Base-by-base conservation (phyloP, 1,140 invertebrate genomes). In the Macrocentrus cingulum region DNA sequence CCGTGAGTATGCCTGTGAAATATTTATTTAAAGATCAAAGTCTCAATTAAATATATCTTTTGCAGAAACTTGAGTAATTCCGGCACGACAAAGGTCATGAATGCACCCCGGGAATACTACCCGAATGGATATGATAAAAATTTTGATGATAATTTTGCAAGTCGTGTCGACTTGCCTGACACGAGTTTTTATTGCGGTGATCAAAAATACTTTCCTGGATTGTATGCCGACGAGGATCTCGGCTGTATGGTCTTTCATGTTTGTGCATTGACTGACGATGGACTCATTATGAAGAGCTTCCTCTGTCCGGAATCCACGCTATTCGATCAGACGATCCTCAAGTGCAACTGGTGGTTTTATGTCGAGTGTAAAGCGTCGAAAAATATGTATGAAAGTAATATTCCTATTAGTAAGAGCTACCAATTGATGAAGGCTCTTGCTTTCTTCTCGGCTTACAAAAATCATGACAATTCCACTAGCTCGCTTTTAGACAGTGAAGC, bases 171-270 rank as follows among this genome's bases (percentile, higher is more conserved):
- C 64, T 74, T 93, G 4, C 91, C 91, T 0, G 88, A 90, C n/a
- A 95, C 92, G 0, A 87, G 83, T 41, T 95, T 95, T 75, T 87
- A 90, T 50, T 95, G 93, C 69, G 90, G 90, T 1, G 89, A 93
- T 64, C 91, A 94, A 63, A 92, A 94, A 68, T 91, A 92, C 71
- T 93, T 94, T 65, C 91, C 91, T 4, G 92, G 93, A 48, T 77
- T 95, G 0, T 95, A 95, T 63, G 92, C 91, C 0, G 92, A 95
- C 66, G 89, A 91, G 63, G 90, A 90, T 77, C 82, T 95, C n/a
- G 91, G 91, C 29, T 95, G 93, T 76, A 94, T 94, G 91, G 92
- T 94, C 75, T 94, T 94, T 76, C 91, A 94, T 71, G 90, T 94
- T 1, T 94, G 91, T 64, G 91, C 91, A 0, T 79, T 93, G n/a